Base-by-base conservation (phyloP, 2,797 vertebrate genomes). In the Setipinna tenuifilis region DNA sequence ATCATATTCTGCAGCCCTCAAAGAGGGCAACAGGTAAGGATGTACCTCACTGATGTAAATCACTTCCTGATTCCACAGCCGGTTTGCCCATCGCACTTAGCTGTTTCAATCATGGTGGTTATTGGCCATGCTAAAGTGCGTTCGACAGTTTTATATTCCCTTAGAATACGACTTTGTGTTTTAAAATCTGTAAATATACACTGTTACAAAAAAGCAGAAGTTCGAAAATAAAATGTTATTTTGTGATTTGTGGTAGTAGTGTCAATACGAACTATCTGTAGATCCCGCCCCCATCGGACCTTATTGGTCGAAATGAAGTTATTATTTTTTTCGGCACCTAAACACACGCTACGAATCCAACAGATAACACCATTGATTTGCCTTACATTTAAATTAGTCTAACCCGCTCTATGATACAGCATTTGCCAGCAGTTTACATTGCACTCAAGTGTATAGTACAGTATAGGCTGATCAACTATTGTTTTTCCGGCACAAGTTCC, bases 21-120 rank as follows among this genome's bases (percentile, higher is more conserved):
- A 44, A 41, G 68, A 78, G 35, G 31, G 19, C 19, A 78, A 44
- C 71, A 78, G 71, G 71, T 78, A 78, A 78, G 71, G 71, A 78
- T 78, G 35, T 78, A 78, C 71, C 31, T 78, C 31, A 78, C 71
- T 78, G 71, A 78, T 78, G 71, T 44, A n/a, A 78, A 6, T 21
- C 31, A 2, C 1, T 21, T 2, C 2, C 28, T n/a, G n/a, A n/a
- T n/a, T n/a, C 35, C 12, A 41, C 68, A 65, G 6, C 58, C 0
- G 0, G 16, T 41, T 12, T 9, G 21, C 0, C 0, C 35, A 21
- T 21, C 14, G 16, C 19, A 78, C 10, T 21, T 1, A 35, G 1
- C 0, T 21, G 35, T 78, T 35, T 78, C 17, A 78, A 12, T 78
- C 71, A 78, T 9, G 71, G 71, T 78, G 71, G 17, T 9, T 6